Conservation (phyloP, 92 coral and sea anemone genomes). For the Zoanthus gigantus region DNA sequence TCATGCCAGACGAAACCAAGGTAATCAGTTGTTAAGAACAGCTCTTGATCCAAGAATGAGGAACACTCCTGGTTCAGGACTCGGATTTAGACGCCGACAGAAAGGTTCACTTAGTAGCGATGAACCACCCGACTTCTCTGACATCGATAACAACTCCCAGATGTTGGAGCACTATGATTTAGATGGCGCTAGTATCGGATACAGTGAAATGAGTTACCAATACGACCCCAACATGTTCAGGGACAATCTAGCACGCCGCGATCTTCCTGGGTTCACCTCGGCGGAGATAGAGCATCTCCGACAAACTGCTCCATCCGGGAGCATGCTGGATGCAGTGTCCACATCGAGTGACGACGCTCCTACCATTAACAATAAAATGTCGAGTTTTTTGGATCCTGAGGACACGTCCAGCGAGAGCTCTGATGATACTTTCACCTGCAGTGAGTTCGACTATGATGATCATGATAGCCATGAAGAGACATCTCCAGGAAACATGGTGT, state of each 20-base stretch:
- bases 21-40: slow-evolving; percentile 67
- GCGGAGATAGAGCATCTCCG: slow-evolving; percentile 92
- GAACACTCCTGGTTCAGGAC: slow-evolving; percentile 42
- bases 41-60: slow-evolving; percentile 80
- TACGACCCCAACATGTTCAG: slow-evolving; percentile 85
- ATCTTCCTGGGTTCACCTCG: slow-evolving; percentile 79
- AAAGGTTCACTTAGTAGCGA: slow-evolving; percentile 88
- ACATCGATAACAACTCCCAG: slow-evolving; percentile 88
- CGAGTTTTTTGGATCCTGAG: slow-evolving; percentile 82
- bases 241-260: slow-evolving; percentile 78
- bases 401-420: slow-evolving; percentile 97
- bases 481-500: slow-evolving; percentile 78
- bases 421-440: slow-evolving; percentile 94
- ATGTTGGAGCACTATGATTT: slow-evolving; percentile 93
- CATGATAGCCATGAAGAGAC: slow-evolving; percentile 78
- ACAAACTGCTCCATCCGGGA: slow-evolving; percentile 90
- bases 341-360: slow-evolving; percentile 84
- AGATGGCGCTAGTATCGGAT: slow-evolving; percentile 94
- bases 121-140: slow-evolving; percentile 87
- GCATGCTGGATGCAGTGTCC: slow-evolving; percentile 94
- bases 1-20: slow-evolving; percentile 12
- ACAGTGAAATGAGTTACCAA: slow-evolving; percentile 91
- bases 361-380: slow-evolving; percentile 75
- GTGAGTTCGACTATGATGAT: slow-evolving; percentile 94
- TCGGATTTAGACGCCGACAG: slow-evolving; percentile 70